Evolutionary conservation across 2,888 invertebrate species (phyloP).

Genomic region (Synergus umbraculus): DNA sequence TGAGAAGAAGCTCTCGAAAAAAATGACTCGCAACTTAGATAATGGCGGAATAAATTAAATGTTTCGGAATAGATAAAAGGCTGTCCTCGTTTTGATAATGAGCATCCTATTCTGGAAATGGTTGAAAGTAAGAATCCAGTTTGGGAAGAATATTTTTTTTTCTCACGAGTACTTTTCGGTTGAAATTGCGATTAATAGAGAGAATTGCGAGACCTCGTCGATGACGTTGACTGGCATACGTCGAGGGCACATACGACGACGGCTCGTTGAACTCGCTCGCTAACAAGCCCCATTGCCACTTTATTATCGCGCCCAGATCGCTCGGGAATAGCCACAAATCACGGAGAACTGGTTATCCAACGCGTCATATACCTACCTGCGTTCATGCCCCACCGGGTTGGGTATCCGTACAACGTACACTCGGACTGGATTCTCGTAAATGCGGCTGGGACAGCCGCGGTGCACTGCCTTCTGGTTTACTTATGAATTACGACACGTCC

Average conservation of each 20-base stretch:
- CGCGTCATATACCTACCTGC: constrained; percentile 63
- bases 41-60: background rate
- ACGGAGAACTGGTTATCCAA: constrained; percentile 72
- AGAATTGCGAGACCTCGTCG: constrained; percentile 53
- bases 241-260: constrained; percentile 58
- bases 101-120: background rate
- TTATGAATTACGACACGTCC: constrained; percentile 50
- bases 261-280: constrained; percentile 66
- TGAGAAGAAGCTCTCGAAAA: background rate
- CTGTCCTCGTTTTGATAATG: background rate
- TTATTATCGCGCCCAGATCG: constrained; percentile 75
- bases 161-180: background rate
- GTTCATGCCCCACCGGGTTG: constrained; percentile 48
- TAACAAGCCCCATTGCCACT: constrained; percentile 77
- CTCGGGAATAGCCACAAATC: constrained; percentile 74
- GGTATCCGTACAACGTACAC: constrained; percentile 39
- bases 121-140: background rate
- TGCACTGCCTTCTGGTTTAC: constrained; percentile 56
- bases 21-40: background rate
- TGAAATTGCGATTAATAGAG: constrained; percentile 8
- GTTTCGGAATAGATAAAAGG: background rate
- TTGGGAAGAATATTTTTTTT: background rate
- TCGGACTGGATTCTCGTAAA: constrained; percentile 56
- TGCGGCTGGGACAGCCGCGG: constrained; percentile 51
- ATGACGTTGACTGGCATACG: constrained; percentile 66